Percentiles rank a stretch among this genome's conserved stretches.
These are phyloP conservation scores for Phocides pigmalion DNA, from an alignment of 1,140 invertebrate genomes.

Conservation along the genomic window DNA sequence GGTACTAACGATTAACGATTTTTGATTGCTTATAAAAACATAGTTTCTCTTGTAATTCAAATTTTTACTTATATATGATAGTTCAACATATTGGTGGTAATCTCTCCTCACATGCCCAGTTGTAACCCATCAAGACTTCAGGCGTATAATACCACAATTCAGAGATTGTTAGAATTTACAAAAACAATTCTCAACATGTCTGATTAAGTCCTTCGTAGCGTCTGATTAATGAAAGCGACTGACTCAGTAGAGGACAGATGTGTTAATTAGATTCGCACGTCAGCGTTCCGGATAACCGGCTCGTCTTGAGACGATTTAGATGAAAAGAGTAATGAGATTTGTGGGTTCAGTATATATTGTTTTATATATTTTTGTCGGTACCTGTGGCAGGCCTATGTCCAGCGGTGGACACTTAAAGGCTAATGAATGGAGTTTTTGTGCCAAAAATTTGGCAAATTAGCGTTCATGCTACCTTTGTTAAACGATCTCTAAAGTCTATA, in stretches of 20 bases:
- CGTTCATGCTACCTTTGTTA: too few relatives aligned
- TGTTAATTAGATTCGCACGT: constrained; percentile 47
- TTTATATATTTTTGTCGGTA: background rate
- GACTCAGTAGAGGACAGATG: constrained; percentile 37
- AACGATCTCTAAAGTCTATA: too few relatives aligned
- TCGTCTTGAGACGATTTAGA: constrained; percentile 6
- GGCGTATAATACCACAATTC: background rate
- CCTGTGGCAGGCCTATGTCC: too few relatives aligned
- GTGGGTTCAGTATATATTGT: background rate
- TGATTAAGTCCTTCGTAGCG: constrained; percentile 40
- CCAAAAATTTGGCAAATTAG: too few relatives aligned
- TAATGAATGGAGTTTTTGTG: too few relatives aligned
- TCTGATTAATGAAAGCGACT: constrained; percentile 43
- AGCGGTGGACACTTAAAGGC: too few relatives aligned
- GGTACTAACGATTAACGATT: too few relatives aligned
- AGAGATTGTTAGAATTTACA: background rate
- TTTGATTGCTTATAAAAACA: too few relatives aligned
- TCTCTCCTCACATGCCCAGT: too few relatives aligned
- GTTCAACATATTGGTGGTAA: too few relatives aligned
- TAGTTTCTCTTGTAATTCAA: too few relatives aligned
- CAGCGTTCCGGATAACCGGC: constrained; percentile 2
- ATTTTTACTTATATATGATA: too few relatives aligned
- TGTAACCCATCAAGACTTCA: background rate
- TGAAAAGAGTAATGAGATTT: constrained; percentile 9
- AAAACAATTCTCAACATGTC: constrained; percentile 35